Evolutionary conservation across 2,113 vertebrate species (phyloP).

Genomic region (Aegotheles bennettii): DNA sequence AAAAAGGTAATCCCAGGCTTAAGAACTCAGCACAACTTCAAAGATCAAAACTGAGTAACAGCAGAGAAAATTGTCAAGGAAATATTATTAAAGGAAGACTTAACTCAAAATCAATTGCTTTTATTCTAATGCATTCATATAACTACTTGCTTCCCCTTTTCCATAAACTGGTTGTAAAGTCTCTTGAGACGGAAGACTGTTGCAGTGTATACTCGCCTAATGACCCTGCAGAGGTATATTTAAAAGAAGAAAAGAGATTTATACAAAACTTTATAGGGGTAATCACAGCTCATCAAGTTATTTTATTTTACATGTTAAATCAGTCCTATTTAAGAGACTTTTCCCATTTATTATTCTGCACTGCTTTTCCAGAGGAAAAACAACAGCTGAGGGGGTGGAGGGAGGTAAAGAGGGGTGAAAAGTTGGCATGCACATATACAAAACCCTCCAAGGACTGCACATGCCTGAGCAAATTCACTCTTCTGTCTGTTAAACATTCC

Average conservation of each 20-base stretch:
- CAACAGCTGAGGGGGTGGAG: not conserved
- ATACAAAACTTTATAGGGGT: not conserved
- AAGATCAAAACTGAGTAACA: not conserved
- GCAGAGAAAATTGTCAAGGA: not conserved
- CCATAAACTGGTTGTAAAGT: slow-evolving; percentile 35
- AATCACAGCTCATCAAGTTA: slow-evolving; percentile 13
- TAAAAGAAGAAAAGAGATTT: slow-evolving; percentile 24
- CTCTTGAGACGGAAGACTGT: slow-evolving; percentile 37
- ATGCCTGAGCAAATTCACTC: not conserved
- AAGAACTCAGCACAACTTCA: not conserved
- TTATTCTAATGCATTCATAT: slow-evolving; percentile 26
- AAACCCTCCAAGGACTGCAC: not conserved
- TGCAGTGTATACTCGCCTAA: not conserved
- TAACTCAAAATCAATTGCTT: slow-evolving; percentile 30
- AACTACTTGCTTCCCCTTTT: slow-evolving; percentile 4
- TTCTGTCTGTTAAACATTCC: slow-evolving; percentile 5
- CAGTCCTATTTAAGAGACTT: not conserved
- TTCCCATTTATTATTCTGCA: not conserved
- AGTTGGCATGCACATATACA: not conserved
- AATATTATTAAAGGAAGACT: not conserved
- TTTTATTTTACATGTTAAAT: slow-evolving; percentile 6
- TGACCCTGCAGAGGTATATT: not conserved
- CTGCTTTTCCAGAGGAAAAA: not conserved
- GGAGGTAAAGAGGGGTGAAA: not conserved
- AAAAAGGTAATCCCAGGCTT: not conserved